These are phyloP conservation scores for Agonopterix subpropinquella DNA, from an alignment of 2,888 invertebrate species.

Conservation along the genomic window DNA sequence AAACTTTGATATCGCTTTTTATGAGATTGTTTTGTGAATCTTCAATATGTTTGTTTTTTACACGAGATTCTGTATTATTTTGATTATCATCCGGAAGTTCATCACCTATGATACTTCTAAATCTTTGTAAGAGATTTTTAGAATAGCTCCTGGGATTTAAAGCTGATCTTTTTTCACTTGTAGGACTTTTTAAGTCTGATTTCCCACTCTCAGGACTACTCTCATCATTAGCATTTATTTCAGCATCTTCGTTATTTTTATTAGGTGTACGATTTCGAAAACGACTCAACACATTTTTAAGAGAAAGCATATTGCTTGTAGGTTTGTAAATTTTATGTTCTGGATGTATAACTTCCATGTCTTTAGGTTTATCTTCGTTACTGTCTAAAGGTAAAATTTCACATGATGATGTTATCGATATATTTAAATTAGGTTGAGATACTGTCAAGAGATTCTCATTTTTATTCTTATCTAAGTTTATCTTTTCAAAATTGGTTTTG, in stretches of 20 bases:
- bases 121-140: conserved; percentile 64
- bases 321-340: conserved; percentile 88
- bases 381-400: conserved; percentile 54
- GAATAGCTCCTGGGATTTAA: conserved; percentile 66
- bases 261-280: conserved; percentile 64
- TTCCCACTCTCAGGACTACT: conserved; percentile 47
- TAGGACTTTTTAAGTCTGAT: conserved; percentile 56
- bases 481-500: conserved; percentile 62
- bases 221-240: conserved; percentile 63
- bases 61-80: conserved; percentile 33
- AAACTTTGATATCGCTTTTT: conserved; percentile 55
- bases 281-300: conserved; percentile 75
- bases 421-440: conserved; percentile 65
- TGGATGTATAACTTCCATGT: conserved; percentile 78
- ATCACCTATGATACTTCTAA: conserved; percentile 68
- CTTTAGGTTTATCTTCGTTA: conserved; percentile 55
- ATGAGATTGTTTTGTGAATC: conserved; percentile 28
- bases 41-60: conserved; percentile 25
- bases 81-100: conserved; percentile 59
- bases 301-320: conserved; percentile 68
- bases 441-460: conserved; percentile 45
- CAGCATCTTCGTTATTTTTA: conserved; percentile 49
- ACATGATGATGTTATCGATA: conserved; percentile 73
- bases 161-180: conserved; percentile 55
- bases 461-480: conserved; percentile 51